phyloP scores from a whole-genome alignment of 2,888 invertebrate species.

The Eledona agricola region DNA sequence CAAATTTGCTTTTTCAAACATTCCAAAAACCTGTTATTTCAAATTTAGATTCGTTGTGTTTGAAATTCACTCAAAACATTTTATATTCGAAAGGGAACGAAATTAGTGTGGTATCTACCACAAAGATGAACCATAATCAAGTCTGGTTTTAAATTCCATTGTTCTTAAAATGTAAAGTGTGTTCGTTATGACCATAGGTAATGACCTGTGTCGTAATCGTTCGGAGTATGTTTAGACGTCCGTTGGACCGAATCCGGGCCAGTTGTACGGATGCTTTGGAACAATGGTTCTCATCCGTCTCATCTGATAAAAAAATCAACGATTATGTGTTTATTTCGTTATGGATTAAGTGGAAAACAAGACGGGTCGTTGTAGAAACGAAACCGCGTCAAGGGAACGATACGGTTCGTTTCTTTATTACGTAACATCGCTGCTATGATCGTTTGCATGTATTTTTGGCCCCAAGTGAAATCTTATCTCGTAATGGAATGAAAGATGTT shows the following conservation, averaged over 20 bases:
- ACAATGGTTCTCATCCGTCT: conserved; percentile 10
- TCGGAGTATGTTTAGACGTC: too few species aligned
- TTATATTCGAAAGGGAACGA: too few species aligned
- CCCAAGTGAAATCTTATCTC: conserved; percentile 48
- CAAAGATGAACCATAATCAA: too few species aligned
- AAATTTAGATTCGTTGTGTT: too few species aligned
- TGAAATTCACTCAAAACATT: too few species aligned
- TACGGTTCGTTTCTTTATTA: conserved; percentile 48
- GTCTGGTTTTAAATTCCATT: too few species aligned
- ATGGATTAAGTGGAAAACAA: conserved; percentile 42
- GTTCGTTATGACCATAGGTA: too few species aligned
- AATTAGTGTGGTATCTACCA: too few species aligned
- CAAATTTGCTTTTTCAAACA: too few species aligned
- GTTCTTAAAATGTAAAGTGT: too few species aligned
- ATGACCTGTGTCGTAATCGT: too few species aligned
- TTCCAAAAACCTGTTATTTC: too few species aligned
- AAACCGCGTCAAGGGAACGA: conserved; percentile 47
- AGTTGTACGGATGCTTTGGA: conserved; percentile 4
- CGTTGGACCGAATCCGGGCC: conserved; percentile 5
- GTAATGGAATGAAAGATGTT: conserved; percentile 35
- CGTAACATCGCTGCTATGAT: conserved; percentile 46
- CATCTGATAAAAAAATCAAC: conserved; percentile 25
- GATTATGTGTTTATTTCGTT: conserved; percentile 42
- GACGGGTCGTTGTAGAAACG: conserved; percentile 26
- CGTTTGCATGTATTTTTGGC: conserved; percentile 49